Evolutionary conservation across 2,113 vertebrate genomes (phyloP).

Genomic region (Myrmecobius fasciatus): DNA sequence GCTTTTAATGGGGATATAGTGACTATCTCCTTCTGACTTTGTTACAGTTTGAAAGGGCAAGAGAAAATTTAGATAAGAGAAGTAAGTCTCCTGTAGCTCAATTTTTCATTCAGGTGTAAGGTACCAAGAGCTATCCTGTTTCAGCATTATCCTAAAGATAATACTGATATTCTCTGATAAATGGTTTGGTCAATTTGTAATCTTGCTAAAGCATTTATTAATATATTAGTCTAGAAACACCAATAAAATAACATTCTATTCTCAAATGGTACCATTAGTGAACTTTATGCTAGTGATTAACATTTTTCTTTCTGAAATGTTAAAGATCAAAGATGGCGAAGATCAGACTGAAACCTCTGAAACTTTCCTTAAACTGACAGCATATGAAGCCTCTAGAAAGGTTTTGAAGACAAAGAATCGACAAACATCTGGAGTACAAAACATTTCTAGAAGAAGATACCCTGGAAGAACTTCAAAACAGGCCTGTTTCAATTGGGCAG

Average conservation of each 20-base stretch:
- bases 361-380: no score
- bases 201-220: background rate
- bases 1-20: background rate
- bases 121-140: no score
- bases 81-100: background rate
- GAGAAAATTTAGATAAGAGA: background rate
- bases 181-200: background rate
- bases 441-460: no score
- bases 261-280: background rate
- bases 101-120: background rate
- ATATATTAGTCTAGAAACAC: background rate
- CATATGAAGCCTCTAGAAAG: no score
- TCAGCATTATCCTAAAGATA: no score
- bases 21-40: background rate
- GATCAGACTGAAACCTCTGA: no score
- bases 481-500: no score
- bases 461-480: no score
- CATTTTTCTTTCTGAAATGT: background rate
- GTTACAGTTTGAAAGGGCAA: background rate
- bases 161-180: background rate
- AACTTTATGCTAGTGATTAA: background rate
- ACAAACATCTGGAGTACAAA: no score
- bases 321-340: no score
- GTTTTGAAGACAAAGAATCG: no score
- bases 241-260: background rate